These are phyloP conservation scores for Orthosia incerta DNA, from an alignment of 2,888 invertebrate species.

Conservation along the genomic window DNA sequence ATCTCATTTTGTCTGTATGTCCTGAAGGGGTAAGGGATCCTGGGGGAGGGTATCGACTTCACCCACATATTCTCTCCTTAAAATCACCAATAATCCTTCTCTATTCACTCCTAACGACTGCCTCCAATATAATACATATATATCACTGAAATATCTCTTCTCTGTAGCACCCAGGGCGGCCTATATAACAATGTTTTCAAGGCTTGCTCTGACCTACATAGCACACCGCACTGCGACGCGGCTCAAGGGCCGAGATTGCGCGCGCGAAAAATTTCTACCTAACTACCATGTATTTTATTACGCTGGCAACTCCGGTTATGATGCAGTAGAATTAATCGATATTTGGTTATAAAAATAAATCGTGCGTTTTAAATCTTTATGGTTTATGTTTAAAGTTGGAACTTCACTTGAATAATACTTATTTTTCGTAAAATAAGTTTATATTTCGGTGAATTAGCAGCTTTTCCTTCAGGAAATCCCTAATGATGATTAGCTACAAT, in stretches of 20 bases:
- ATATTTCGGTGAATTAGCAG: constrained; percentile 4
- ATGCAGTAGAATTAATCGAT: constrained; percentile 46
- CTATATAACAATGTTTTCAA: constrained; percentile 59
- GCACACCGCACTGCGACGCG: constrained; percentile 53
- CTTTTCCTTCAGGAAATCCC: neutral
- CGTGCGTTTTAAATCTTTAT: neutral
- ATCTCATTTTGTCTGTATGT: too few species aligned
- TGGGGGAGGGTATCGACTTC: too few species aligned
- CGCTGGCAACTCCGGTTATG: constrained; percentile 52
- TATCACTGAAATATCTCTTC: constrained; percentile 16
- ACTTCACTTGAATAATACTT: neutral
- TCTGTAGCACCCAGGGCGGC: constrained; percentile 34
- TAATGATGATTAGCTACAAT: neutral
- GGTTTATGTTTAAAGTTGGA: constrained; percentile 17
- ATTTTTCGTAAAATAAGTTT: neutral
- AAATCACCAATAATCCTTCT: neutral
- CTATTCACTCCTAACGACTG: constrained; percentile 15
- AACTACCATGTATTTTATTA: constrained; percentile 53
- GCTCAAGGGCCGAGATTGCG: constrained; percentile 51
- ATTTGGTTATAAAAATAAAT: constrained; percentile 33
- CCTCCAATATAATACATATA: constrained; percentile 8
- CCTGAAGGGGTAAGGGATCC: too few species aligned
- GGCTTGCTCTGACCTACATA: constrained; percentile 57
- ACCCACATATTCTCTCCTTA: too few species aligned
- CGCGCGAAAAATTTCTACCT: constrained; percentile 59